Conservation (phyloP, 2,113 vertebrate species). For the Cervus canadensis region DNA sequence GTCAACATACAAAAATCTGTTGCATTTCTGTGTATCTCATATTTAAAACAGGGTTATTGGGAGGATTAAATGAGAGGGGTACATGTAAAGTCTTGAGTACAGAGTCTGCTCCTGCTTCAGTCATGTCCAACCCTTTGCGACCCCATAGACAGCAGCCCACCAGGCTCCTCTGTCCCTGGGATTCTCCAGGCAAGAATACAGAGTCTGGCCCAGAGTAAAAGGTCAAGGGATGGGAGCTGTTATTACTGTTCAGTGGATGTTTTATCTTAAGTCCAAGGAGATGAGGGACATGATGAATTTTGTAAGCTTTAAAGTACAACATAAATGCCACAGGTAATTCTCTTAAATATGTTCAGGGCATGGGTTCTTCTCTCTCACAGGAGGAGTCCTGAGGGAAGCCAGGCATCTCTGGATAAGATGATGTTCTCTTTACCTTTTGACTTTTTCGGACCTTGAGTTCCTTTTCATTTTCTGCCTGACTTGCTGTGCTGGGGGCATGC, state of each 20-base stretch:
- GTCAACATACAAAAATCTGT: neutral
- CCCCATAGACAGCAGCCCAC: neutral
- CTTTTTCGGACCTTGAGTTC: neutral
- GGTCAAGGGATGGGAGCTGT: neutral
- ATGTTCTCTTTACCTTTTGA: neutral
- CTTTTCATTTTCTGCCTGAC: conserved; percentile 5
- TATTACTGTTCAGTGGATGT: neutral
- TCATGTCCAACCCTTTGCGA: accelerated
- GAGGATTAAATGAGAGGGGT: neutral
- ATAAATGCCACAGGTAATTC: neutral
- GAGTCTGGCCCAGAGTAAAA: neutral
- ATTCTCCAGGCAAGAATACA: neutral
- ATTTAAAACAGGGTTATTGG: neutral
- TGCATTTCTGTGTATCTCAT: neutral
- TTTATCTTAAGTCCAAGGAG: neutral
- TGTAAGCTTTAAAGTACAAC: neutral
- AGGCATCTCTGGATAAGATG: neutral
- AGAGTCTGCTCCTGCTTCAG: neutral
- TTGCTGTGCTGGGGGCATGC: neutral
- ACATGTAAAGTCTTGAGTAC: neutral
- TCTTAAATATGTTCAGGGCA: neutral
- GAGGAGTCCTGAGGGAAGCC: neutral
- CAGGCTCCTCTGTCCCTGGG: neutral
- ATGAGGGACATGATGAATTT: neutral
- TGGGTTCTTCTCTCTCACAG: neutral